Conservation (phyloP, 2,113 vertebrate species). For the Oreocharis arfaki region DNA sequence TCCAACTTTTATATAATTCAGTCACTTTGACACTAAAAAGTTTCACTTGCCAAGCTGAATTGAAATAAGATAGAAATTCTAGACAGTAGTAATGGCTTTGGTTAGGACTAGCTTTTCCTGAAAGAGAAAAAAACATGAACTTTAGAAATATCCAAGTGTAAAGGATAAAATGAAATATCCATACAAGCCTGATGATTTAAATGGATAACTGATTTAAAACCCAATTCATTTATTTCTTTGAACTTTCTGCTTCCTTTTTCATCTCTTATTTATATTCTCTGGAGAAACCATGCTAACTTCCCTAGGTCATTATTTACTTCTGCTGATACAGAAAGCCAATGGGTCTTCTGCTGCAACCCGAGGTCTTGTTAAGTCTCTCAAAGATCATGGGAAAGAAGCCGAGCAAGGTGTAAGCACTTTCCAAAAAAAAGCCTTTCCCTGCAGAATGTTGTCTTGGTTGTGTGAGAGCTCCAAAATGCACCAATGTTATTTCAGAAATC, state of each 20-base stretch:
- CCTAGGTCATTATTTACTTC: neutral
- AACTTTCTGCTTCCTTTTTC: neutral
- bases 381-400: neutral
- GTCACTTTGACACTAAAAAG: neutral
- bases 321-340: neutral
- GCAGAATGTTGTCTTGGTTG: neutral
- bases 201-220: neutral
- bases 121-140: neutral
- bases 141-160: neutral
- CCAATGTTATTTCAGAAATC: neutral
- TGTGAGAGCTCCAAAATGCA: fast-evolving
- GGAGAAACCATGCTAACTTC: neutral
- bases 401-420: neutral
- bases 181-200: neutral
- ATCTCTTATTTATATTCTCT: neutral
- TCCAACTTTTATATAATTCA: neutral
- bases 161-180: neutral
- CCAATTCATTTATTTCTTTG: neutral
- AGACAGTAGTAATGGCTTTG: neutral
- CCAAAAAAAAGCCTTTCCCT: neutral
- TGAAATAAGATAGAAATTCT: neutral
- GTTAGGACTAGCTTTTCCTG: neutral
- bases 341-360: neutral
- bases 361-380: neutral
- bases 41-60: neutral